phyloP scores from a whole-genome alignment of 2,888 invertebrate genomes.

The Trissolcus brochymenae region DNA sequence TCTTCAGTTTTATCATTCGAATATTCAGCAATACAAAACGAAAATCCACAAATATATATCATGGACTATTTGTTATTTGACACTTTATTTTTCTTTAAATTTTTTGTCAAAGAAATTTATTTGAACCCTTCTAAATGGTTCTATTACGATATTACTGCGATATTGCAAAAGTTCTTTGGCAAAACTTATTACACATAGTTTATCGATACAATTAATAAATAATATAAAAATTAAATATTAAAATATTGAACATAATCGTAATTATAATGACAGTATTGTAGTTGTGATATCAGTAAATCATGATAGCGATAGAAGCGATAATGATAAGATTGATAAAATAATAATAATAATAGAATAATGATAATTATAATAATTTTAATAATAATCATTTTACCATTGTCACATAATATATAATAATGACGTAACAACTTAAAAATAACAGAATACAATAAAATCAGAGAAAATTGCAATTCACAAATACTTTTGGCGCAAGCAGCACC shows the following conservation, averaged over 20 bases:
- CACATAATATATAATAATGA: slow-evolving; percentile 57
- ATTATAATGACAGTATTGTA: slow-evolving; percentile 60
- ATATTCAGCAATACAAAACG: slow-evolving; percentile 42
- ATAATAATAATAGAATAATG: slow-evolving; percentile 41
- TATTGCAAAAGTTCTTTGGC: slow-evolving; percentile 74
- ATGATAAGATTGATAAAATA: slow-evolving; percentile 51
- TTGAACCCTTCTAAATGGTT: slow-evolving; percentile 37
- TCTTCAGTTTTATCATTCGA: slow-evolving; percentile 39
- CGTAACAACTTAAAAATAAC: slow-evolving; percentile 55
- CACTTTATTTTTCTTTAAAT: slow-evolving; percentile 6
- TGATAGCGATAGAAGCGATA: slow-evolving; percentile 60
- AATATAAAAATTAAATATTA: slow-evolving; percentile 73
- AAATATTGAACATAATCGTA: slow-evolving; percentile 59
- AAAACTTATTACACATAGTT: slow-evolving; percentile 77
- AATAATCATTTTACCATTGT: slow-evolving; percentile 51
- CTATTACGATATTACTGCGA: slow-evolving; percentile 61
- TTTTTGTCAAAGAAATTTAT: slow-evolving; percentile 32
- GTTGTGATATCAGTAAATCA: slow-evolving; percentile 61
- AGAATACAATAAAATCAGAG: slow-evolving; percentile 33
- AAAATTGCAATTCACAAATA: slow-evolving; percentile 27
- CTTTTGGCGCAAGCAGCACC: slow-evolving; percentile 14
- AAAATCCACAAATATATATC: slow-evolving; percentile 16
- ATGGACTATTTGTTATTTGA: background rate
- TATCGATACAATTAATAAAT: slow-evolving; percentile 74
- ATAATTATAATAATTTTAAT: slow-evolving; percentile 57